phyloP scores from a whole-genome alignment of 2,797 vertebrate genomes.

The Xenops minutus region DNA sequence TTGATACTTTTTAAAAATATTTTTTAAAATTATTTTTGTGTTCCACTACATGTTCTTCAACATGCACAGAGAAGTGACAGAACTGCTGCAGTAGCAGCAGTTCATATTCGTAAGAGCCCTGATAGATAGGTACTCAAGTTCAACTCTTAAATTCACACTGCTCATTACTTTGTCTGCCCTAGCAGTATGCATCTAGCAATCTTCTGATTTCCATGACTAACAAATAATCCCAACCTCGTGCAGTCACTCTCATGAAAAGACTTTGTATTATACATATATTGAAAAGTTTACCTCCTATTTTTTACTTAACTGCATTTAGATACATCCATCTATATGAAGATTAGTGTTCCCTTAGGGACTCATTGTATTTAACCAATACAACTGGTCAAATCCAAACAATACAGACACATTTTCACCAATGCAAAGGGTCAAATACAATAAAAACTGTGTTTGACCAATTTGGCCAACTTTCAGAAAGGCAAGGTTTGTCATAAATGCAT shows the following conservation, averaged over 20 bases:
- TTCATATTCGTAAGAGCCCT: not conserved
- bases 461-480: not conserved
- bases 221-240: not conserved
- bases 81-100: not conserved
- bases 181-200: not conserved
- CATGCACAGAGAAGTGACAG: fast-evolving
- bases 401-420: not conserved
- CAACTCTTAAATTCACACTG: not conserved
- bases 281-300: not conserved
- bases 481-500: not conserved
- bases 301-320: not conserved
- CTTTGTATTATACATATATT: not conserved
- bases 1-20: not conserved
- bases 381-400: not conserved
- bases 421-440: not conserved
- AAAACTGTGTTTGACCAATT: not conserved
- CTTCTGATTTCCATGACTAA: not conserved
- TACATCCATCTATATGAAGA: not conserved
- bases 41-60: not conserved
- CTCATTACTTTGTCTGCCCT: not conserved
- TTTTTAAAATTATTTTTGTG: not conserved
- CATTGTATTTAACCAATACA: not conserved
- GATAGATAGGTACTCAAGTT: not conserved
- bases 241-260: not conserved
- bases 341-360: not conserved